Evolutionary conservation across 2,888 invertebrate genomes (phyloP).

Genomic region (Parnassius apollo): DNA sequence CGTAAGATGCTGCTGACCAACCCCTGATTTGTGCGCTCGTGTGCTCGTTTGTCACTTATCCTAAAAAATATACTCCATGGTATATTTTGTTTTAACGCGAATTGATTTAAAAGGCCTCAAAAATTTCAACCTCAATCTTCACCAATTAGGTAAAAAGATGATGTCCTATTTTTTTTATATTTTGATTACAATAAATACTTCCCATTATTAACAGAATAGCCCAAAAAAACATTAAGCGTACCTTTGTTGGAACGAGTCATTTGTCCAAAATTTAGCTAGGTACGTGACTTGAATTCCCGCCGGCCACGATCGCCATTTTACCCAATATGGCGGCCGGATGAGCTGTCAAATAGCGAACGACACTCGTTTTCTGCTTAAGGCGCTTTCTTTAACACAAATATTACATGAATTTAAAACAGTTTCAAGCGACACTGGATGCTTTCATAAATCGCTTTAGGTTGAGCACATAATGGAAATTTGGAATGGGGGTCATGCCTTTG

Average conservation of each 20-base stretch:
- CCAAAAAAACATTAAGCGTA: conserved; percentile 3
- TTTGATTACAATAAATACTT: background rate
- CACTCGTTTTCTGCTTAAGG: conserved; percentile 10
- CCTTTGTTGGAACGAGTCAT: conserved; percentile 18
- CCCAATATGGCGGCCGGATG: conserved; percentile 19
- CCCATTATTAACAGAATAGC: conserved; percentile 16
- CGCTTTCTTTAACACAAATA: conserved; percentile 16
- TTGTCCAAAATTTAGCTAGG: conserved; percentile 13
- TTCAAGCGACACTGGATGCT: background rate
- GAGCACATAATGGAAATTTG: background rate
- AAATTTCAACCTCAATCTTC: no score
- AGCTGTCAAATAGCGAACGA: conserved; percentile 16
- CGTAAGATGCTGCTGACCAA: no score
- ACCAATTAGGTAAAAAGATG: no score
- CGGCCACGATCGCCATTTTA: conserved; percentile 14
- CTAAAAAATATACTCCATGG: no score
- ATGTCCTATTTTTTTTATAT: no score
- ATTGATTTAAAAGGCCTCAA: no score
- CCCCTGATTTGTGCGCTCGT: no score
- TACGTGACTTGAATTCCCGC: conserved; percentile 19
- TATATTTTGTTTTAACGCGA: no score
- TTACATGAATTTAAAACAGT: conserved; percentile 21
- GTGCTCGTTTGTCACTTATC: no score
- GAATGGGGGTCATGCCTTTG: conserved; percentile 1
- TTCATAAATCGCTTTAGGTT: conserved; percentile 9